Conservation (phyloP, 2,888 invertebrate species). For the Ichneumon xanthorius region DNA sequence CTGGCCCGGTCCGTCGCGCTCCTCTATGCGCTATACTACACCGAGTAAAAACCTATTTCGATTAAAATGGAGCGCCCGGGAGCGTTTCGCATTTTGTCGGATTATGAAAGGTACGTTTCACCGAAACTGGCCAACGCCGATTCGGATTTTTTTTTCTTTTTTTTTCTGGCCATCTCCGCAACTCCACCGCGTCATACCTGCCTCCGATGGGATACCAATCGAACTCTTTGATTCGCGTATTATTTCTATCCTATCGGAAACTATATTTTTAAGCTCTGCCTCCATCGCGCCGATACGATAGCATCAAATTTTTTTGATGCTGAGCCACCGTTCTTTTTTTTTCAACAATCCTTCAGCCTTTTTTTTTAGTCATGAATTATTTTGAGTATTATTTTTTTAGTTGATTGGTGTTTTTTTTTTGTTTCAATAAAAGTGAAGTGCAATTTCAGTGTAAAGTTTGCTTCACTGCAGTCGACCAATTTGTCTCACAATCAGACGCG, state of each 20-base stretch:
- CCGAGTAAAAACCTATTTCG: conserved; percentile 83
- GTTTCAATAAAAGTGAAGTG: neutral
- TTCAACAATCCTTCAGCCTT: too few species aligned
- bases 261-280: conserved; percentile 8
- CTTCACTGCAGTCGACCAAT: neutral
- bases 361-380: neutral
- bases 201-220: conserved; percentile 14
- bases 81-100: conserved; percentile 82
- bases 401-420: neutral
- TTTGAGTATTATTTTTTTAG: neutral
- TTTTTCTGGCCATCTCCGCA: conserved; percentile 5
- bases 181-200: conserved; percentile 21
- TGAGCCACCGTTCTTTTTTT: too few species aligned
- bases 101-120: conserved; percentile 81
- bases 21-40: conserved; percentile 30
- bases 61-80: conserved; percentile 83
- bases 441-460: neutral
- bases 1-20: neutral
- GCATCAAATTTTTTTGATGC: too few species aligned
- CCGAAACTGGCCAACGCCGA: conserved; percentile 68
- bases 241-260: conserved; percentile 19
- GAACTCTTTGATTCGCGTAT: conserved; percentile 23
- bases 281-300: too few species aligned
- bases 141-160: conserved; percentile 45
- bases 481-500: neutral